These are phyloP conservation scores for Sturnus vulgaris DNA, from an alignment of 2,113 vertebrate species.

Conservation along the genomic window DNA sequence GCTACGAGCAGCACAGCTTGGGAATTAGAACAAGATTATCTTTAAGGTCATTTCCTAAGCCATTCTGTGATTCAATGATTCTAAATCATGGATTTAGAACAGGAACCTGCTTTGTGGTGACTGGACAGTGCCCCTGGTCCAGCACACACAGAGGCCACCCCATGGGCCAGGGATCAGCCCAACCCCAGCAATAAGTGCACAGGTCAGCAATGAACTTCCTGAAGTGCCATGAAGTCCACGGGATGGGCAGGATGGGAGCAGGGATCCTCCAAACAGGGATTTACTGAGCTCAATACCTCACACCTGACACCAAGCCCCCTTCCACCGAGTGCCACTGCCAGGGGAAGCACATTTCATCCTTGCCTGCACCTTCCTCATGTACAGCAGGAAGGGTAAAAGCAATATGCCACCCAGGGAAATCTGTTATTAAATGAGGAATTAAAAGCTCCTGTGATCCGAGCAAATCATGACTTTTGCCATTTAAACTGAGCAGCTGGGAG, in stretches of 20 bases:
- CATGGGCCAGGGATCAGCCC: background rate
- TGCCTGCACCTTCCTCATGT: background rate
- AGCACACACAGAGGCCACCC: background rate
- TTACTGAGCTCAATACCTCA: background rate
- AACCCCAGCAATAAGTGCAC: background rate
- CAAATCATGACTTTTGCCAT: conserved; percentile 21
- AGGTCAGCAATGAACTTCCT: background rate
- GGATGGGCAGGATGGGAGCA: background rate
- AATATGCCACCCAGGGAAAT: background rate
- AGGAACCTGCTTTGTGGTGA: background rate
- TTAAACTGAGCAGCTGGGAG: conserved; percentile 39
- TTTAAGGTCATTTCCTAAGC: background rate
- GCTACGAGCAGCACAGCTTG: background rate
- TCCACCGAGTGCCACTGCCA: background rate
- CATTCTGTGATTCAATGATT: background rate
- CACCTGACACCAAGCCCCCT: background rate
- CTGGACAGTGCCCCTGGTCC: background rate
- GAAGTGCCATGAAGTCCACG: background rate
- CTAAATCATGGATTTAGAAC: background rate
- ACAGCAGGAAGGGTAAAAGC: background rate
- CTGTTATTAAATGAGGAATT: conserved; percentile 41
- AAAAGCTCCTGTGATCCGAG: conserved; percentile 21
- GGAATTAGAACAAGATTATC: background rate
- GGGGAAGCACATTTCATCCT: background rate
- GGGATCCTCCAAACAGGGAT: background rate